Base-by-base conservation (phyloP, 2,888 invertebrate genomes). In the Strigamia crassipes region DNA sequence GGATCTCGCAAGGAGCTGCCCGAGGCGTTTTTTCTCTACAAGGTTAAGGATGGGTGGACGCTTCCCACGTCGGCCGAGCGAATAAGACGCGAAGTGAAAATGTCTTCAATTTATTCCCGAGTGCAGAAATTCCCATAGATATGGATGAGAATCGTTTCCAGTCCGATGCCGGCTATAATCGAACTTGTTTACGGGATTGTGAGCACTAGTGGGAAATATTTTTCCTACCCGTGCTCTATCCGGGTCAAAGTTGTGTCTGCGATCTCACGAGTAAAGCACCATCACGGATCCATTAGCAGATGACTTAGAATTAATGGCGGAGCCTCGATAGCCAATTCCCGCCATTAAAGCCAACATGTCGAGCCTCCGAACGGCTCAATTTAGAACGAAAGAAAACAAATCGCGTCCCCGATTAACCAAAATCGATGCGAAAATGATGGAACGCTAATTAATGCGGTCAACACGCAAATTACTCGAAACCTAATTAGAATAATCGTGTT, bases 71-170 rank as follows among this genome's bases (percentile, higher is more conserved):
- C 18, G 61, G 61, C 61, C 61, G 18, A 61, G 56, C 56, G 56
- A 56, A 56, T 6, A 56, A 8, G 56, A 56, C 6, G 15, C 12
- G 42, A 46, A 46, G 42, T 13, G 15, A 15, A 46, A 46, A 61
- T 18, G 3, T 15, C 61, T 15, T 18, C 10, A 5, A 61, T 61
- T 61, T 61, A 61, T 61, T 61, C 10, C 18, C 18, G 61, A 21
- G 4, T 61, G 61, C 18, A n/a, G n/a, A 61, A 61, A 61, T 61
- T 61, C 61, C 61, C 61, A 61, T 10, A 18, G 18, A 61, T 61
- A 18, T 61, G 61, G n/a, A 61, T 61, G 61, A 61, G 61, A 61
- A 61, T 61, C 61, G 61, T 61, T 61, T 61, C 61, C 61, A 61
- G 21, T 61, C 61, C 18, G 18, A 61, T 61, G 61, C 10, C 18